Conservation (phyloP, 2,888 invertebrate genomes). For the Caenorhabditis panamensis region DNA sequence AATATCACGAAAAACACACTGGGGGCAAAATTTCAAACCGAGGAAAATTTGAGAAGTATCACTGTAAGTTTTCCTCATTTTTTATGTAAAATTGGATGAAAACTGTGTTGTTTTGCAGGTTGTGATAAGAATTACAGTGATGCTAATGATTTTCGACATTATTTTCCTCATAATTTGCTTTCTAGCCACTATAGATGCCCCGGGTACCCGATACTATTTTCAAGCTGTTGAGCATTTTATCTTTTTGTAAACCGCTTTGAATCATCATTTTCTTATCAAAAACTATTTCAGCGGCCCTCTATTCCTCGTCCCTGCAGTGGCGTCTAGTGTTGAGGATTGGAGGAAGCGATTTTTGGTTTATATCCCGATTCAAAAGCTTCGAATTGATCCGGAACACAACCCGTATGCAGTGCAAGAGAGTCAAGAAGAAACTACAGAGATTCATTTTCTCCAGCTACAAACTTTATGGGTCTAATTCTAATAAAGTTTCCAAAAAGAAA, state of each 20-base stretch:
- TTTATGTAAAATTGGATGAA: not conserved
- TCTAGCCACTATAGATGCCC: not conserved
- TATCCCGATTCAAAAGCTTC: constrained; percentile 2
- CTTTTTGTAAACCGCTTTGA: constrained; percentile 10
- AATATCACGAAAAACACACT: constrained; percentile 42
- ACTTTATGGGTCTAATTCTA: constrained; percentile 32
- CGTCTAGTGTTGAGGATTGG: constrained; percentile 37
- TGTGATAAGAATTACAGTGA: constrained; percentile 2
- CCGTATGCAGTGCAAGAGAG: constrained; percentile 1
- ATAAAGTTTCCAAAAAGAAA: too few relatives aligned
- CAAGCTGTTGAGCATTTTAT: constrained; percentile 21
- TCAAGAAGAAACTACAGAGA: constrained; percentile 2
- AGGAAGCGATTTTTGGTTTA: constrained; percentile 14
- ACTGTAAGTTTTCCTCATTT: not conserved
- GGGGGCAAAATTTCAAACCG: constrained; percentile 49
- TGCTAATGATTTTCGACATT: constrained; percentile 1
- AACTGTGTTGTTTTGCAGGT: constrained; percentile 17
- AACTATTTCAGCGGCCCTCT: constrained; percentile 36
- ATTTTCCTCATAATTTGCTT: constrained; percentile 13
- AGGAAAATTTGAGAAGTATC: constrained; percentile 37
- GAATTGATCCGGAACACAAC: constrained; percentile 29
- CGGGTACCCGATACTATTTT: constrained; percentile 12
- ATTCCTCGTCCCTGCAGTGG: constrained; percentile 20
- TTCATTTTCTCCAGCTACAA: constrained; percentile 44
- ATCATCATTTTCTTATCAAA: not conserved